Conservation (phyloP, 2,797 vertebrate species). For the Synaphobranchus kaupii region DNA sequence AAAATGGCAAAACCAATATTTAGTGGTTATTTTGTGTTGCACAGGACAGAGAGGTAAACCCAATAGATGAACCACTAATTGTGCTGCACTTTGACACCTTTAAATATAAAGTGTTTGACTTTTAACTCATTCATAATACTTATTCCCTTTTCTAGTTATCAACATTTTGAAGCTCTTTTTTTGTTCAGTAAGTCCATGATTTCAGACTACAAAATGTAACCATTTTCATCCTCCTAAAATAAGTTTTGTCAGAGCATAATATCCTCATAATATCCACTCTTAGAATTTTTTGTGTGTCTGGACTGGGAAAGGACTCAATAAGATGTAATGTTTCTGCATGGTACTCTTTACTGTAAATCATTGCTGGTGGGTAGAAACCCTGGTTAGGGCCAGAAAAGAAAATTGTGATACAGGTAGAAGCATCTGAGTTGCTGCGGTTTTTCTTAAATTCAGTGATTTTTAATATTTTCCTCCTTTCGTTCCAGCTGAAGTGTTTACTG, state of each 20-base stretch:
- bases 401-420: neutral
- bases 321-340: neutral
- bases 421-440: neutral
- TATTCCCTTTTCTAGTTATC: neutral
- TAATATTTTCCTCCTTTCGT: neutral
- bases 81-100: neutral
- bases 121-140: neutral
- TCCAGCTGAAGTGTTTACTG: constrained; percentile 80
- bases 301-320: neutral
- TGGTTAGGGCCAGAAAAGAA: neutral
- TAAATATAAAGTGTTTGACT: neutral
- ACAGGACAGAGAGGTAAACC: neutral
- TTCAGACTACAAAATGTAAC: neutral
- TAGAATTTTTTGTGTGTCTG: neutral
- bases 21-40: neutral
- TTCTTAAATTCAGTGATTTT: neutral
- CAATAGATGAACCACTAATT: neutral
- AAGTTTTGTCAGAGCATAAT: too few species aligned
- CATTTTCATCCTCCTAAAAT: neutral
- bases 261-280: neutral
- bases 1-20: neutral
- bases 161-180: neutral
- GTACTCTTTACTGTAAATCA: neutral
- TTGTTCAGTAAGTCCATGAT: neutral
- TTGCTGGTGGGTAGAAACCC: neutral